Conservation (phyloP, 1,140 invertebrate genomes). For the Drosophila seguyi region DNA sequence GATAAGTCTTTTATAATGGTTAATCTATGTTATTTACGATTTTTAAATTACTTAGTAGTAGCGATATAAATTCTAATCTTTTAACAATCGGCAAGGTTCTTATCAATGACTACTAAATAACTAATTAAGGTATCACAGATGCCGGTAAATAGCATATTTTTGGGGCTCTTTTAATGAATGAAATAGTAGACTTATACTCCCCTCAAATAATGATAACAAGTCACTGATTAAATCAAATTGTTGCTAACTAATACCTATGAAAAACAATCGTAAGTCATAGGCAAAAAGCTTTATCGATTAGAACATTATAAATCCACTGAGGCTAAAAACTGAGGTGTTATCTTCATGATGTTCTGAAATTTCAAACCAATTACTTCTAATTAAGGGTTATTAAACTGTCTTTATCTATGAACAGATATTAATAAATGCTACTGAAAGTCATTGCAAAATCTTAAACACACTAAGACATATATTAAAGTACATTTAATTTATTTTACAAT, state of each 20-base stretch:
- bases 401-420: background rate
- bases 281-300: background rate
- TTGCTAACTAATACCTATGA: background rate
- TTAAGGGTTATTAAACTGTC: background rate
- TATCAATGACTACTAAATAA: slow-evolving; percentile 7
- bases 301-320: background rate
- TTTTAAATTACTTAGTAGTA: background rate
- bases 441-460: background rate
- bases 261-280: background rate
- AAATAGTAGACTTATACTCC: background rate
- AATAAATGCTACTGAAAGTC: background rate
- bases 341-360: background rate
- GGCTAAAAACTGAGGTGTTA: no score
- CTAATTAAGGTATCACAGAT: background rate
- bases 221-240: background rate
- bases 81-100: background rate
- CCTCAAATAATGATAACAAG: background rate
- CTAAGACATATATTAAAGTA: background rate
- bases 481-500: rapidly evolving
- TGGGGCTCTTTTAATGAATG: background rate
- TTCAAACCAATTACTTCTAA: background rate
- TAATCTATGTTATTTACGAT: slow-evolving; percentile 29
- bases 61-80: slow-evolving; percentile 25
- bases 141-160: slow-evolving; percentile 5
- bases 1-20: background rate